These are phyloP conservation scores for Lysandra coridon DNA, from an alignment of 2,888 invertebrate species.

Conservation along the genomic window DNA sequence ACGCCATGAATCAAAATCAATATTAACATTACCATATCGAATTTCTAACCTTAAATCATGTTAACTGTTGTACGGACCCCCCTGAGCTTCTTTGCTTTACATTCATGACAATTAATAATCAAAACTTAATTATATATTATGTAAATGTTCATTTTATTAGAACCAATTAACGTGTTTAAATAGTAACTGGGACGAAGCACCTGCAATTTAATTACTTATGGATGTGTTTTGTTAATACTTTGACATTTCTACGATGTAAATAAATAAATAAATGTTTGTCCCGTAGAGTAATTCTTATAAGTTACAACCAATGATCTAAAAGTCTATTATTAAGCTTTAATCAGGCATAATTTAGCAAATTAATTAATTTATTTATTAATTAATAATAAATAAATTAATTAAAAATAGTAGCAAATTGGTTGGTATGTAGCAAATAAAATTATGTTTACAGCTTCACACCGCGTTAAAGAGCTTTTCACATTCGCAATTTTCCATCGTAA, in stretches of 20 bases:
- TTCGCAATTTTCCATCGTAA: conserved; percentile 29
- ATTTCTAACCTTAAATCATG: conserved; percentile 32
- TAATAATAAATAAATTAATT: no score
- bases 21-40: conserved; percentile 38
- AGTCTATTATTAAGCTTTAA: not conserved
- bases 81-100: conserved; percentile 15
- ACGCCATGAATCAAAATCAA: conserved; percentile 23
- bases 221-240: not conserved
- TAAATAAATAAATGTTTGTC: not conserved
- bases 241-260: not conserved
- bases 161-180: conserved; percentile 12
- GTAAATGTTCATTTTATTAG: conserved; percentile 25
- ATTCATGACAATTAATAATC: conserved; percentile 26
- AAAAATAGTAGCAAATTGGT: no score
- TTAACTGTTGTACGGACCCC: conserved; percentile 1
- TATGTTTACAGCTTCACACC: no score
- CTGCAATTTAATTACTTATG: conserved; percentile 5
- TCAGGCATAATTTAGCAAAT: no score
- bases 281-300: not conserved
- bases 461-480: not conserved
- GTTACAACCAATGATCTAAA: not conserved
- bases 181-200: not conserved
- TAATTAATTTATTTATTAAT: no score
- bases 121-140: conserved; percentile 21
- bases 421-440: no score